Conservation (phyloP, 1,140 invertebrate genomes). For the Diabrotica virgifera region DNA sequence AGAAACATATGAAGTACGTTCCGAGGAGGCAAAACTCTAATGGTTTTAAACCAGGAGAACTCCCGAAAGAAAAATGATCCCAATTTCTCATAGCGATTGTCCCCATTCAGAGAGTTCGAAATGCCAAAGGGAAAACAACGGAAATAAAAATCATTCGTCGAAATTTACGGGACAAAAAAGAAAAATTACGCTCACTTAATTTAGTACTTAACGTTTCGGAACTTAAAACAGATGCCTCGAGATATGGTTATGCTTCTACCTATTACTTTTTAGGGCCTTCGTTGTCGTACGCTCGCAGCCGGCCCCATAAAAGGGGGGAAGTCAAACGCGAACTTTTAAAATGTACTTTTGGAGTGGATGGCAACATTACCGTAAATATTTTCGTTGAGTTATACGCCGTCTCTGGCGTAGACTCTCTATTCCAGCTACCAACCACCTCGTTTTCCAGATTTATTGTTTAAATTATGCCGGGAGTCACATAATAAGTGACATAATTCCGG, state of each 20-base stretch:
- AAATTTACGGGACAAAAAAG: background rate
- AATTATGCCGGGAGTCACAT: background rate
- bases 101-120: conserved; percentile 2
- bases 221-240: background rate
- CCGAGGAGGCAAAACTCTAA: background rate
- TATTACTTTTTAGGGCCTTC: background rate
- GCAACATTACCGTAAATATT: conserved; percentile 1
- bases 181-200: background rate
- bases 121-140: background rate
- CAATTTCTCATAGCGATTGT: background rate
- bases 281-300: background rate
- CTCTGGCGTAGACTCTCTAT: background rate
- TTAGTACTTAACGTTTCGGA: conserved; percentile 2
- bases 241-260: background rate
- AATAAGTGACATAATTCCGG: background rate
- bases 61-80: background rate
- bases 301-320: background rate
- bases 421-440: background rate
- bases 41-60: background rate
- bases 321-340: conserved; percentile 2
- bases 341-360: background rate
- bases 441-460: conserved; percentile 1
- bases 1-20: background rate
- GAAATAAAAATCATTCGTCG: conserved; percentile 1
- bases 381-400: background rate